A percentile compares a stretch with the other conserved stretches of the same genome.
These are phyloP conservation scores for Catocala nupta DNA, from an alignment of 2,888 invertebrate genomes.

Conservation along the genomic window DNA sequence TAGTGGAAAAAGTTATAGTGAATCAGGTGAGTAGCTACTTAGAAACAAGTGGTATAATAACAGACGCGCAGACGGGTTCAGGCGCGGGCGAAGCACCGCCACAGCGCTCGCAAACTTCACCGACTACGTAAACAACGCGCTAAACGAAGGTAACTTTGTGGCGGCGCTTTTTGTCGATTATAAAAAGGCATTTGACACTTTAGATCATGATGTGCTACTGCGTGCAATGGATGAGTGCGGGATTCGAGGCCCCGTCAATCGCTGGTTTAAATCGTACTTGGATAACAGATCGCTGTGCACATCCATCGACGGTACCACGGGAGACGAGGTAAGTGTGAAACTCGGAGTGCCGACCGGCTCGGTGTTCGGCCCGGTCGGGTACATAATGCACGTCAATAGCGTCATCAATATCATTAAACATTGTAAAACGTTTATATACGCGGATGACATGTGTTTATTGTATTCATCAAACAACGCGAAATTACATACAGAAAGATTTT, in stretches of 20 bases:
- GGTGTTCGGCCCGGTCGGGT: not conserved
- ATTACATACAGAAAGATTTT: too few relatives aligned
- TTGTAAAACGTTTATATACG: too few relatives aligned
- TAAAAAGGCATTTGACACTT: too few relatives aligned
- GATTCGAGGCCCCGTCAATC: not conserved
- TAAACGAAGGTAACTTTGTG: not conserved
- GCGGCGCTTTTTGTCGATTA: too few relatives aligned
- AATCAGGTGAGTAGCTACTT: not conserved
- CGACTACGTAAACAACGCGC: not conserved
- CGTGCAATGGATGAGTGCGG: too few relatives aligned
- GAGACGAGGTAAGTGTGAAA: slow-evolving; percentile 1
- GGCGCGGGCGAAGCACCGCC: not conserved
- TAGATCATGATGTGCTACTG: too few relatives aligned
- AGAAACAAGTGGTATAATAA: not conserved
- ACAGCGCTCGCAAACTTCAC: not conserved
- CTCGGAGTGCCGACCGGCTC: slow-evolving; percentile 4
- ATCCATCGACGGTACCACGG: not conserved
- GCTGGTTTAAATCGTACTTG: not conserved
- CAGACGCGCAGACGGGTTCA: not conserved
- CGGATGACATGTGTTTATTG: too few relatives aligned
- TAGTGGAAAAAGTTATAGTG: slow-evolving; percentile 2
- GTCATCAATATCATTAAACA: too few relatives aligned
- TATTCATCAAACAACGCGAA: too few relatives aligned
- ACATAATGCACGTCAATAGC: not conserved
- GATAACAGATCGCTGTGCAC: not conserved